A percentile compares a stretch with the other conserved stretches of the same genome.
phyloP scores from a whole-genome alignment of 2,113 vertebrate species.

The Prunella himalayana region DNA sequence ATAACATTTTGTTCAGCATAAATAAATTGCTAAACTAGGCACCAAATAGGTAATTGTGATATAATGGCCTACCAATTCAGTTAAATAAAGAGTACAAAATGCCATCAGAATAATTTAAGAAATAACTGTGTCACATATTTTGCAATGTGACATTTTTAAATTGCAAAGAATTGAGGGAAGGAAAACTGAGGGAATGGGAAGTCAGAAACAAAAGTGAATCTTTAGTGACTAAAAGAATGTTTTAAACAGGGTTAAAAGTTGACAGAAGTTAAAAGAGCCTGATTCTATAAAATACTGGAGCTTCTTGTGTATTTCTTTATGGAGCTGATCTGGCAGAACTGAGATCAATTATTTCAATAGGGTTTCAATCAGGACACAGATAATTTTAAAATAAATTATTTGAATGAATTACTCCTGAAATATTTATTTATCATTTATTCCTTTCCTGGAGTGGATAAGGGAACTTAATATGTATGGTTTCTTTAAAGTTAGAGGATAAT shows the following conservation, averaged over 20 bases:
- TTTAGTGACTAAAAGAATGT: not conserved
- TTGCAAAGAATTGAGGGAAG: fast-evolving
- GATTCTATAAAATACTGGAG: not conserved
- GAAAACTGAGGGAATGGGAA: not conserved
- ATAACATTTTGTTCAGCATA: not conserved
- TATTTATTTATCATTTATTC: conserved; percentile 23
- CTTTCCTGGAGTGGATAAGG: not conserved
- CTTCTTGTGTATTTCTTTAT: not conserved
- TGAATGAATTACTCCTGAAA: not conserved
- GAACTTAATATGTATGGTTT: not conserved
- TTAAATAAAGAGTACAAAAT: not conserved
- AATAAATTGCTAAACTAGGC: not conserved
- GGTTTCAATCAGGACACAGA: not conserved
- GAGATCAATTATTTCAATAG: not conserved
- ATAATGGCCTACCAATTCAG: not conserved
- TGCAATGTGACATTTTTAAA: not conserved
- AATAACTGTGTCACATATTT: not conserved
- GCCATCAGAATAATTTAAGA: not conserved
- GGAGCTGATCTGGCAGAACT: not conserved
- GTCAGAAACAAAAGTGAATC: not conserved
- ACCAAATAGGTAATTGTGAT: not conserved
- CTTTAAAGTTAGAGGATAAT: conserved; percentile 12
- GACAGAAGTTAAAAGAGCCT: not conserved
- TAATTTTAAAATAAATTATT: conserved; percentile 26
- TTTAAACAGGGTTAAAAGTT: not conserved